phyloP scores from a whole-genome alignment of 1,140 invertebrate genomes.

The Druon quercuslanigerum region DNA sequence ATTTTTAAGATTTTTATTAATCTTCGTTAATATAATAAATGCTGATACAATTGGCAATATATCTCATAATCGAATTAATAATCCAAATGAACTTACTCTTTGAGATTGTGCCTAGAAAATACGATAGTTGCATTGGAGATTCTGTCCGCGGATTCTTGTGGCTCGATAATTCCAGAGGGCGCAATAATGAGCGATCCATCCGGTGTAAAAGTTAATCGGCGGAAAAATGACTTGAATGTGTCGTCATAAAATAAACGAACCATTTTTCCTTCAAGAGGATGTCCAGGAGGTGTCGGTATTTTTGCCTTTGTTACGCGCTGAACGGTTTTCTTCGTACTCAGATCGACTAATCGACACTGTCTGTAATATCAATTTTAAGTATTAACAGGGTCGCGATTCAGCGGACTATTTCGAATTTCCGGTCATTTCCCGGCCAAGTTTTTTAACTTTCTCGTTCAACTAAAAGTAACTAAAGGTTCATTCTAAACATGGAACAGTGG shows the following conservation, averaged over 20 bases:
- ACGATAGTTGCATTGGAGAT: slow-evolving; percentile 86
- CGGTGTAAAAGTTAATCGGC: slow-evolving; percentile 90
- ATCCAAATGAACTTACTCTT: slow-evolving; percentile 78
- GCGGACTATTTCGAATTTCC: no score
- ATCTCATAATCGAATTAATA: slow-evolving; percentile 34
- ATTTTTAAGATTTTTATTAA: slow-evolving; percentile 20
- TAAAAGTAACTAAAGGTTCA: no score
- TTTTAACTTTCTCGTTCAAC: no score
- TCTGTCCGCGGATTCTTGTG: slow-evolving; percentile 78
- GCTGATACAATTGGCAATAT: slow-evolving; percentile 1
- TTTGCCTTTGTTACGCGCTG: slow-evolving; percentile 83
- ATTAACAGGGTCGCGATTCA: no score
- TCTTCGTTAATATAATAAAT: no score
- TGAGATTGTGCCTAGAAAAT: slow-evolving; percentile 85
- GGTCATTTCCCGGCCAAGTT: no score
- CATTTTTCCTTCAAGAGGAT: slow-evolving; percentile 79
- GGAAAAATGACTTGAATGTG: slow-evolving; percentile 94
- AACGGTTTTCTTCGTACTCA: slow-evolving; percentile 82
- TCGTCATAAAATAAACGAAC: slow-evolving; percentile 93
- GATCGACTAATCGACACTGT: slow-evolving; percentile 84
- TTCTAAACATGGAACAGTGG: no score
- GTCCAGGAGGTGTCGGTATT: slow-evolving; percentile 79
- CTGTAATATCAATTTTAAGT: slow-evolving; percentile 71
- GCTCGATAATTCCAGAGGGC: slow-evolving; percentile 87
- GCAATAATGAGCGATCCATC: slow-evolving; percentile 92